Evolutionary conservation across 1,140 invertebrate species (phyloP).

Genomic region (Ceratosolen solmsi): DNA sequence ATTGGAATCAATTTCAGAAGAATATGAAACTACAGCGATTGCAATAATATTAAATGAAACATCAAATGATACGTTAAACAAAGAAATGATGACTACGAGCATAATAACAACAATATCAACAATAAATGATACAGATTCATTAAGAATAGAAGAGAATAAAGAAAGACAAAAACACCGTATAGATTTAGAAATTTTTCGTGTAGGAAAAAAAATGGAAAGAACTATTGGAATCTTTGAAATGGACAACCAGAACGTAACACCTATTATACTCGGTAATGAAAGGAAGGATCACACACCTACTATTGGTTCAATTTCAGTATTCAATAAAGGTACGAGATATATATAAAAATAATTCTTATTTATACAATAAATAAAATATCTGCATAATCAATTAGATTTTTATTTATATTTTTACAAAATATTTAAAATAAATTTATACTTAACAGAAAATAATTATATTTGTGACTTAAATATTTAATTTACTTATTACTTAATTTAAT

Average conservation of each 20-base stretch:
- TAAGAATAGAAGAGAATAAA: neutral
- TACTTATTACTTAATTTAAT: too few species aligned
- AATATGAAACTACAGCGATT: neutral
- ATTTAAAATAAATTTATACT: too few species aligned
- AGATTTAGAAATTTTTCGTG: neutral
- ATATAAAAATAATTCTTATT: neutral
- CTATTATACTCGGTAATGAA: constrained; percentile 34
- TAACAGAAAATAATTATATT: too few species aligned
- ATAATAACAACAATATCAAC: neutral
- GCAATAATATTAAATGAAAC: neutral
- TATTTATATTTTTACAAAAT: too few species aligned
- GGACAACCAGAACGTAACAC: constrained; percentile 36
- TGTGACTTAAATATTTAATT: too few species aligned
- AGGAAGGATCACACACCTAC: constrained; percentile 55
- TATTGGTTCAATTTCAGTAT: constrained; percentile 59
- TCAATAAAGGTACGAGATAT: constrained; percentile 59
- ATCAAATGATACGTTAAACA: neutral
- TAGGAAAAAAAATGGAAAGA: constrained; percentile 12
- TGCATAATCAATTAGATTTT: too few species aligned
- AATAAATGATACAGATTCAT: neutral
- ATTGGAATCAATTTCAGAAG: neutral
- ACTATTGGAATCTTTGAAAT: neutral
- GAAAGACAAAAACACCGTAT: neutral
- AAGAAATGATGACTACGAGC: neutral
- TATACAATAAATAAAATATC: too few species aligned